A percentile compares a stretch with the other conserved stretches of the same genome.
Conservation (phyloP, 2,888 invertebrate species). For the Torymus aiolomorphi region DNA sequence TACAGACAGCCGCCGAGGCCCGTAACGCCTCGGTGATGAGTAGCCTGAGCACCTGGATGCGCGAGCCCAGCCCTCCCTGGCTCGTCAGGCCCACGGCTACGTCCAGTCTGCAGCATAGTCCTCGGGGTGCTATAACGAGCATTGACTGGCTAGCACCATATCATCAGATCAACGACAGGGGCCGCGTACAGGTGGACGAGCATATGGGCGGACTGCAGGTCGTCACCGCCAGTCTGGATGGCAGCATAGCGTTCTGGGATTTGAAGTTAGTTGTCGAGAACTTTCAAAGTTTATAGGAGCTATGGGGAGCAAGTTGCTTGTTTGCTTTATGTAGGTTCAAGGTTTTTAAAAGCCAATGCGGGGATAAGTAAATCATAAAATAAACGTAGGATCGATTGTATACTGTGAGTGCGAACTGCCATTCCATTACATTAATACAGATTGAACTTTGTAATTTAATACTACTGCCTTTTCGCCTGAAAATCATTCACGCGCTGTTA, state of each 20-base stretch:
- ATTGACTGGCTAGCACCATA: constrained; percentile 84
- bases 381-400: too few species aligned
- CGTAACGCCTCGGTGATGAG: constrained; percentile 80
- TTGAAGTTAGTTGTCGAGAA: constrained; percentile 74
- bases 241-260: constrained; percentile 84
- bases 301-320: too few species aligned
- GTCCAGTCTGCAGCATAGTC: constrained; percentile 81
- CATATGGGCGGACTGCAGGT: constrained; percentile 79
- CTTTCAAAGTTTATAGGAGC: background rate
- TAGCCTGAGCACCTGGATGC: constrained; percentile 83
- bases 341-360: too few species aligned
- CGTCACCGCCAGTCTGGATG: constrained; percentile 82
- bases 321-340: background rate
- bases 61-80: constrained; percentile 79
- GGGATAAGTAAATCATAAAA: too few species aligned
- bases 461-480: too few species aligned
- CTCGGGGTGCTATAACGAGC: constrained; percentile 80
- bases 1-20: constrained; percentile 80
- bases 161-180: constrained; percentile 79
- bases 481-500: too few species aligned
- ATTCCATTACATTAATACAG: too few species aligned
- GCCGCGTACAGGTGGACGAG: constrained; percentile 75
- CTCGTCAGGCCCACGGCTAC: constrained; percentile 78
- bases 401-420: too few species aligned
- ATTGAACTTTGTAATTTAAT: too few species aligned